Conservation (phyloP, 2,113 vertebrate species). For the Nyctereutes procyonoides region DNA sequence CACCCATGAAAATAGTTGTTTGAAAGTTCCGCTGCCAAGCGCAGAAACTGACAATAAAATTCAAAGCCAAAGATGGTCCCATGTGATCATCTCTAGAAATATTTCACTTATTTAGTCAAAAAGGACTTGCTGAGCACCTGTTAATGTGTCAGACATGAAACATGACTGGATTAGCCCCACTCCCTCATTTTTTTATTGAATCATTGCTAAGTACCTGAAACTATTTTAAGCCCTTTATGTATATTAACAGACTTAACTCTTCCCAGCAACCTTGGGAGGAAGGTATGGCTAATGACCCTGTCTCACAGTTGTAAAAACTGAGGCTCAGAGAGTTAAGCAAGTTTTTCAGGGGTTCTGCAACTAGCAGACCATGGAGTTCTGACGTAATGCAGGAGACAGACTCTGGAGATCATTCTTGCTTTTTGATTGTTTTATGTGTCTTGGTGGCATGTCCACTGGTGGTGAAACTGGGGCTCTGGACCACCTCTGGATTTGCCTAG, state of each 20-base stretch:
- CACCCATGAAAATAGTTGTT: conserved; percentile 51
- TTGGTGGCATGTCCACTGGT: not conserved
- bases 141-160: not conserved
- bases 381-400: not conserved
- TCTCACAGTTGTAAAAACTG: not conserved
- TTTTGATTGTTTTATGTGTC: not conserved
- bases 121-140: not conserved
- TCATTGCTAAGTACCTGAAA: conserved; percentile 43
- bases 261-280: not conserved
- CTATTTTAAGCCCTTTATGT: not conserved
- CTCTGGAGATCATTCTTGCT: not conserved
- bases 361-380: not conserved
- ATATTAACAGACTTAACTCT: not conserved
- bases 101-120: conserved; percentile 5
- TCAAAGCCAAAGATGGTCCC: not conserved
- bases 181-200: not conserved
- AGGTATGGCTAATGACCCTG: not conserved
- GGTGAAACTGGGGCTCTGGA: not conserved
- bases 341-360: not conserved
- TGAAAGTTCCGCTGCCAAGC: not conserved
- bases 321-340: not conserved
- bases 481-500: not conserved
- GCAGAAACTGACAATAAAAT: conserved; percentile 16
- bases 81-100: not conserved
- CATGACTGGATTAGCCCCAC: not conserved